A percentile compares a stretch with the other conserved stretches of the same genome.
Evolutionary conservation across 2,113 vertebrate species (phyloP).

Genomic region (Cochlearius cochlearius): DNA sequence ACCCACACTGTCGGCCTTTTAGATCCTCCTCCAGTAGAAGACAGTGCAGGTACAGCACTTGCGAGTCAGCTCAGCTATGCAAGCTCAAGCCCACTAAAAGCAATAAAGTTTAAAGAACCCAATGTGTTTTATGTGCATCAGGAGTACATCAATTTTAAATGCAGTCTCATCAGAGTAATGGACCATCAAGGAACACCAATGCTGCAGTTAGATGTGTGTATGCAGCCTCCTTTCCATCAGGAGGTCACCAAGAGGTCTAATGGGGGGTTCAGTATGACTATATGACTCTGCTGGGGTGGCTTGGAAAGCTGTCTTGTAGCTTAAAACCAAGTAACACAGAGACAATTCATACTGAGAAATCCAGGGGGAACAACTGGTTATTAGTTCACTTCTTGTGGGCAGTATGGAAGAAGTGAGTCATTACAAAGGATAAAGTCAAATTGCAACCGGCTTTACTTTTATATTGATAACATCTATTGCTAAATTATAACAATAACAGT

Average conservation of each 20-base stretch:
- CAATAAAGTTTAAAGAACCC: neutral
- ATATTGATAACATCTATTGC: slow-evolving; percentile 64
- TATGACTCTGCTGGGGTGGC: neutral
- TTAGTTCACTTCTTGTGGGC: slow-evolving; percentile 53
- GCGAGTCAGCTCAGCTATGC: neutral
- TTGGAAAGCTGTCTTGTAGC: neutral
- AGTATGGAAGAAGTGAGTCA: slow-evolving; percentile 63
- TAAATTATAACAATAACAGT: slow-evolving; percentile 68
- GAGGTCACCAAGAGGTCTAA: slow-evolving; percentile 39
- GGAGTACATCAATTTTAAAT: neutral
- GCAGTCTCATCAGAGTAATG: neutral
- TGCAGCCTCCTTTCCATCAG: neutral
- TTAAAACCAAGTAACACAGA: slow-evolving; percentile 49
- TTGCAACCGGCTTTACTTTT: slow-evolving; percentile 67
- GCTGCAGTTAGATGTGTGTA: neutral
- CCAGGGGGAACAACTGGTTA: slow-evolving; percentile 55
- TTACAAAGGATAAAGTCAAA: slow-evolving; percentile 65
- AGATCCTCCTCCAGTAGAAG: neutral
- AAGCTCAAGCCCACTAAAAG: neutral
- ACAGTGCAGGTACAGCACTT: neutral
- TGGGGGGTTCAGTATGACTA: neutral
- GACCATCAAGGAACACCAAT: neutral
- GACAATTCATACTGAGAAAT: slow-evolving; percentile 60
- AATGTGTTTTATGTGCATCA: accelerated
- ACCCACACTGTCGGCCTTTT: neutral